phyloP scores from a whole-genome alignment of 2,888 invertebrate genomes.

The Clepsis dumicolana region DNA sequence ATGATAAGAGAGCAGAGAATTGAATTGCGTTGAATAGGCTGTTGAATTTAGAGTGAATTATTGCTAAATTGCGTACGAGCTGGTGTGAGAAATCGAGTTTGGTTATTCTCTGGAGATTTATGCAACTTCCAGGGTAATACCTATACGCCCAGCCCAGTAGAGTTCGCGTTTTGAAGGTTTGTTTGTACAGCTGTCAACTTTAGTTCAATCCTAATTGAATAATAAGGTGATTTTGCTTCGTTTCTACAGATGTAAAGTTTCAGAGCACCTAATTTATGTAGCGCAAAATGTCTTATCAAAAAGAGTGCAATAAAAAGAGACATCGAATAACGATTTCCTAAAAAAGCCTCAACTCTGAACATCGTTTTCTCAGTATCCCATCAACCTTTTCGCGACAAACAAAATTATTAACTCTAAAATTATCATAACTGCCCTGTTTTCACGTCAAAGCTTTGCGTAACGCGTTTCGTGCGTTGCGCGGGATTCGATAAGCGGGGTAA shows the following conservation, averaged over 20 bases:
- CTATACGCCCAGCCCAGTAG: no score
- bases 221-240: no score
- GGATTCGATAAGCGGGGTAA: conserved; percentile 47
- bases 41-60: not conserved
- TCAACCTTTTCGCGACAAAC: conserved; percentile 45
- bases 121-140: not conserved
- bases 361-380: not conserved
- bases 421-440: conserved; percentile 52
- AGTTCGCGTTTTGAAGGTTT: no score
- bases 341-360: not conserved
- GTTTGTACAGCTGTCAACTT: no score
- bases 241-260: no score
- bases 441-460: conserved; percentile 49
- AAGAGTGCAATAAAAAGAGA: not conserved
- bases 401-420: conserved; percentile 51
- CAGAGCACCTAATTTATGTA: no score
- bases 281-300: not conserved
- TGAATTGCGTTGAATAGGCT: not conserved
- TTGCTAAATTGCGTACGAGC: not conserved
- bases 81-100: not conserved
- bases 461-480: conserved; percentile 46
- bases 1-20: not conserved
- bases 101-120: not conserved
- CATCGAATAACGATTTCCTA: not conserved
- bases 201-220: no score